Evolutionary conservation across 2,888 invertebrate species (phyloP).

Genomic region (Drosophila anomelani): DNA sequence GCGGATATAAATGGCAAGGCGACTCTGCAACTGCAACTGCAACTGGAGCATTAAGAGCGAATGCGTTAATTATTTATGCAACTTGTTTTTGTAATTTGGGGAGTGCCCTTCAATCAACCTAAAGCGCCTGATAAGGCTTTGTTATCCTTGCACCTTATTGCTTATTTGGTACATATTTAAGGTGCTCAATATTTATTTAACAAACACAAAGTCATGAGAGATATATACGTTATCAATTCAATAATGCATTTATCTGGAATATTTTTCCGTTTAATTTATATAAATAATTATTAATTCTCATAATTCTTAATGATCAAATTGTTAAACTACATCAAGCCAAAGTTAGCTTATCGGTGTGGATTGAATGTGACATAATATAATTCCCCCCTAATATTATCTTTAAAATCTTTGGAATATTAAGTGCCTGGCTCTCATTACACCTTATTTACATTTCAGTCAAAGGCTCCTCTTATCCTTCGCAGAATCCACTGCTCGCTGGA

Average conservation of each 20-base stretch:
- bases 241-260: background rate
- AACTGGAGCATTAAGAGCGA: slow-evolving; percentile 6
- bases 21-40: slow-evolving; percentile 3
- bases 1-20: slow-evolving; percentile 2
- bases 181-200: background rate
- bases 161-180: background rate
- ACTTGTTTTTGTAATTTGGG: background rate
- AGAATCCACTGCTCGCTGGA: background rate
- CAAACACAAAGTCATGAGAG: no score
- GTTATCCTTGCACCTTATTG: background rate
- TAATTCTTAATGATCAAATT: no score
- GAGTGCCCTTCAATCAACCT: background rate
- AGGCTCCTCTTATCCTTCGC: background rate
- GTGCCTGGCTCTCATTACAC: background rate
- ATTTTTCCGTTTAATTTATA: no score
- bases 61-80: slow-evolving; percentile 17
- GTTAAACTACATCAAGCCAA: no score
- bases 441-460: background rate
- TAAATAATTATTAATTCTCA: no score
- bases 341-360: no score
- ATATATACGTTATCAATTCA: background rate
- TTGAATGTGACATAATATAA: background rate
- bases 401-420: background rate
- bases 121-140: background rate
- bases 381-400: background rate